These are phyloP conservation scores for Erebia palarica DNA, from an alignment of 2,888 invertebrate genomes.

Conservation along the genomic window DNA sequence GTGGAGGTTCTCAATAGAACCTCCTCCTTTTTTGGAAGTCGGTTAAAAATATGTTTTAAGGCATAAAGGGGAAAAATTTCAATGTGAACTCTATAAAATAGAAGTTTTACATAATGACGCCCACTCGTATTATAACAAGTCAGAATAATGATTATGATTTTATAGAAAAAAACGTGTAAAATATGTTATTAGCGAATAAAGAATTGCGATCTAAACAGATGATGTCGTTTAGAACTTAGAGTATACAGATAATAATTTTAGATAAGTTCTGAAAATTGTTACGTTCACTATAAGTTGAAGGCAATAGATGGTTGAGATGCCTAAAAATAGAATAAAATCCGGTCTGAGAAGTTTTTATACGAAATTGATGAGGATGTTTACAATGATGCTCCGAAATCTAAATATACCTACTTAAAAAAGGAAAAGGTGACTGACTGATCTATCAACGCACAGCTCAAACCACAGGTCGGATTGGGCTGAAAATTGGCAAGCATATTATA, in stretches of 20 bases:
- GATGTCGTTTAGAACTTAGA: too few relatives aligned
- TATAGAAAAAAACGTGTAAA: background rate
- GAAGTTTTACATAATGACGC: background rate
- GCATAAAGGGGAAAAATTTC: too few relatives aligned
- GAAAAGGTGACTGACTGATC: too few relatives aligned
- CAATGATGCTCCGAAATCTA: background rate
- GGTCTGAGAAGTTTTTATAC: constrained; percentile 7
- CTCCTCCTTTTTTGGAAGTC: too few relatives aligned
- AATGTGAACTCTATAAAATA: background rate
- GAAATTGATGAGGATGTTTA: background rate
- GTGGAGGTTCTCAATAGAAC: too few relatives aligned
- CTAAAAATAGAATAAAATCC: constrained; percentile 13
- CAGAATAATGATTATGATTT: background rate
- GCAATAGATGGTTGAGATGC: background rate
- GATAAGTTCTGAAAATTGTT: too few relatives aligned
- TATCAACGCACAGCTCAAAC: too few relatives aligned
- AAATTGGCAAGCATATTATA: too few relatives aligned
- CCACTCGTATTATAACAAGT: background rate
- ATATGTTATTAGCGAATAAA: background rate
- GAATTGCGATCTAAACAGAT: background rate
- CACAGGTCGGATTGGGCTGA: too few relatives aligned
- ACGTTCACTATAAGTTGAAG: background rate
- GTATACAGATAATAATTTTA: too few relatives aligned
- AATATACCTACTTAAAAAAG: too few relatives aligned
- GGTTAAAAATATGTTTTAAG: too few relatives aligned